Evolutionary conservation across 2,113 vertebrate genomes (phyloP), one percentile per base, ranked within the genome.

Genomic region (Tetraodon nigroviridis): DNA sequence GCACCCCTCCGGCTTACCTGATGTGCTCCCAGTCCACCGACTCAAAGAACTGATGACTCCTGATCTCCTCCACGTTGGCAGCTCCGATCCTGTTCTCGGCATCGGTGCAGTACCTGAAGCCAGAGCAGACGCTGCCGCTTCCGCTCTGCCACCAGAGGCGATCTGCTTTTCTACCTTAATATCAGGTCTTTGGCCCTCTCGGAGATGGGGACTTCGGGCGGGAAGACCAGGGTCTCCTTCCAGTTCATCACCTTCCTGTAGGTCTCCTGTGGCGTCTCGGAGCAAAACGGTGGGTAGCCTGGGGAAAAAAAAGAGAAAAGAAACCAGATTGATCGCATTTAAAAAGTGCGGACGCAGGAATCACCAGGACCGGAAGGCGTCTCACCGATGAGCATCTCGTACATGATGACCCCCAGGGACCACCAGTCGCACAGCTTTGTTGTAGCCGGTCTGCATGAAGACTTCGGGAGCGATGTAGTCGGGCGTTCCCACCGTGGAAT

Each of bases 231-330:
- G 0, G 97, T 99, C 87, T 99, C 97, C 85, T 96, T 96, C 97
- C 97, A 99, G 88, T 95, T 98, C 97, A 99, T 99, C 66, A 99
- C 96, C 87, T 99, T 99, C 76, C 96, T 92, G 50, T 99, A 99
- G 0, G 97, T 99, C 86, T 99, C 97, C 69, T 99, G 97, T 1
- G 97, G 97, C 0, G 95, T 98, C 90, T 99, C 97, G 0, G 97
- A 99, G 82, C 97, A 99, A 89, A 99, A 99, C 1, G 97, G 97
- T 14, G 97, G 97, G 70, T 99, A 99, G 27, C 97, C 97, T 99
- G n/a, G n/a, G n/a, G n/a, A 67, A 61, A 63, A 55, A 76, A 14
- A 76, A 37, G 42, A n/a, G n/a, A n/a, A n/a, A n/a, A n/a, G n/a
- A n/a, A n/a, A n/a, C 15, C 40, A 61, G 32, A 27, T 6, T 27